Evolutionary conservation across 1,140 invertebrate species (phyloP).

Genomic region (Bicyclus anynana): DNA sequence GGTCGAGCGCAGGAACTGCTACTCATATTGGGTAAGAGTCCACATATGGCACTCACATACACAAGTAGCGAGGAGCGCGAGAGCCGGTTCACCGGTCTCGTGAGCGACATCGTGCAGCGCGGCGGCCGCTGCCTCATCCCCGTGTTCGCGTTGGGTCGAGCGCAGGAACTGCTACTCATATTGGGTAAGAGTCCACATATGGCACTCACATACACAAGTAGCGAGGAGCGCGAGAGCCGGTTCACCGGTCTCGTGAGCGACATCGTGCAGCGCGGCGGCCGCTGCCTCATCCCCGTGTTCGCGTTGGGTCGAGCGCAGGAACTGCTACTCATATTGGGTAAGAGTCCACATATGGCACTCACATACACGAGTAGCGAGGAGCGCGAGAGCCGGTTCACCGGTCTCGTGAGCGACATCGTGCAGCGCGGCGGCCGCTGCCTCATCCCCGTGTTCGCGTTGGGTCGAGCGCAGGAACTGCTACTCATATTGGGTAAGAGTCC

Average conservation of each 20-base stretch:
- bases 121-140: slow-evolving; percentile 99
- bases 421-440: slow-evolving; percentile 96
- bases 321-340: slow-evolving; percentile 93
- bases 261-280: slow-evolving; percentile 95
- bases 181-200: slow-evolving; percentile 78
- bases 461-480: slow-evolving; percentile 97
- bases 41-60: slow-evolving; percentile 78
- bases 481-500: slow-evolving; percentile 93
- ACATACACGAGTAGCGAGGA: no score
- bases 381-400: no score
- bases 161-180: slow-evolving; percentile 97
- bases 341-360: no score
- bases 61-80: slow-evolving; percentile 96
- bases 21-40: slow-evolving; percentile 89
- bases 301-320: slow-evolving; percentile 98
- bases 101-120: slow-evolving; percentile 87
- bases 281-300: slow-evolving; percentile 99
- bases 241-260: background rate
- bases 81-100: background rate
- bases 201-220: no score
- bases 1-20: slow-evolving; percentile 98
- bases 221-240: slow-evolving; percentile 79
- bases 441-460: slow-evolving; percentile 99
- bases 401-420: no score
- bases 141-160: slow-evolving; percentile 98